Evolutionary conservation across 1,140 invertebrate species (phyloP), one percentile per base, ranked within the genome.

Genomic region (Hyphantria cunea): DNA sequence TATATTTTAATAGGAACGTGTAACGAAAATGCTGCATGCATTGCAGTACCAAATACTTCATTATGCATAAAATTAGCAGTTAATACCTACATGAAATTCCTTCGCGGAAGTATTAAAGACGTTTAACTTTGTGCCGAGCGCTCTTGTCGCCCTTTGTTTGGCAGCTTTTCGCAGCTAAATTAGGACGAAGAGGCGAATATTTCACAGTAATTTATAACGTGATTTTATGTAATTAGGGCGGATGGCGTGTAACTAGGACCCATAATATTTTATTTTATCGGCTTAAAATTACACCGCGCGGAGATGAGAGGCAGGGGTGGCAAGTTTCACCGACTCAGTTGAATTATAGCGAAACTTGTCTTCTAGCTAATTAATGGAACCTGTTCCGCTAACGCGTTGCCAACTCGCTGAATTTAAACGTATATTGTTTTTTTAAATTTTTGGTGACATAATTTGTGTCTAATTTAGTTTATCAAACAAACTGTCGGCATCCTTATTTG

Each of bases 241-340:
- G 76, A 78, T 81, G 80, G 82, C 79, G 76, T 79, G 74, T 77
- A 76, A 73, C 74, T 72, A 71, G 67, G 72, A 72, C 75, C 56
- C 79, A 84, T 81, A 80, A 86, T 86, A 86, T 89, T 86, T 87
- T 86, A 90, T 90, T 87, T 86, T 86, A 89, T 89, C 84, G 80
- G 78, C 80, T 86, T 80, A 77, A 84, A 88, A 86, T 86, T 86
- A 82, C 78, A 82, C 69, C 75, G 76, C 70, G 52, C 62, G 64
- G 75, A 58, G 64, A 86, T 84, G 83, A 84, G 83, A 74, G 69
- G 76, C 65, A 64, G 59, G 68, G 77, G 78, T 70, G 78, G 78
- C 74, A 86, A 89, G 79, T 82, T 87, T 82, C 66, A 74, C 72
- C 72, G 74, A 77, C 76, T 84, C 70, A 60, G 67, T 66, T 69